Conservation (phyloP, 2,113 vertebrate species). For the human region GRCh38 chr6:138771001-138771500, state of each 20-base stretch:
- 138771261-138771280: neutral
- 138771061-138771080: neutral
- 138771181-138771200: neutral
- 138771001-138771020: neutral
- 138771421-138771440: too few relatives aligned
- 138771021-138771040: neutral
- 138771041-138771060: neutral
- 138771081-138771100: neutral
- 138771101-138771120: neutral
- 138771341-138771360: too few relatives aligned
- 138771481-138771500: too few relatives aligned
- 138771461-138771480: too few relatives aligned
- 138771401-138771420: too few relatives aligned
- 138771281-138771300: too few relatives aligned
- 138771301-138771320: too few relatives aligned
- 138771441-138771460: too few relatives aligned
- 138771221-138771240: neutral
- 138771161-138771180: neutral
- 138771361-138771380: too few relatives aligned
- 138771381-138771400: too few relatives aligned
- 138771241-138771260: neutral
- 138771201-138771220: neutral
- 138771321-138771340: too few relatives aligned
- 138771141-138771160: neutral
- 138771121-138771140: neutral